Conservation (phyloP, 2,113 vertebrate species). For the Harpagus bidentatus region DNA sequence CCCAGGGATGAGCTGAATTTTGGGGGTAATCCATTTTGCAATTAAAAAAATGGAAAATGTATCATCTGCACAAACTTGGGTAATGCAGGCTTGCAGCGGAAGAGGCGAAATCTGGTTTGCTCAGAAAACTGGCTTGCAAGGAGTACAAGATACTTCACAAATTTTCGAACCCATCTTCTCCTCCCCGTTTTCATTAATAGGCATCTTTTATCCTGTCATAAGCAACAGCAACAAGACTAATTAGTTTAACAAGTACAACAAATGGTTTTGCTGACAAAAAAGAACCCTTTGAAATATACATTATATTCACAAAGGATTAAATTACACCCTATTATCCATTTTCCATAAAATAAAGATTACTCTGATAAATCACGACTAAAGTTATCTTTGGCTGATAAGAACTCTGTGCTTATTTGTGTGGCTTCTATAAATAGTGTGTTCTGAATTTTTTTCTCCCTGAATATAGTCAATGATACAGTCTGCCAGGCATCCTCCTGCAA, state of each 20-base stretch:
- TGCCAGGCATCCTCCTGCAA: slow-evolving; percentile 61
- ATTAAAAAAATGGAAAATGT: neutral
- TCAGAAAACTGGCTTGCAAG: neutral
- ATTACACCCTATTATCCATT: slow-evolving; percentile 45
- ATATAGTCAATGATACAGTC: slow-evolving; percentile 56
- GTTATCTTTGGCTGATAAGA: slow-evolving; percentile 62
- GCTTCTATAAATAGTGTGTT: slow-evolving; percentile 67
- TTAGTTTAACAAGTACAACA: slow-evolving; percentile 45
- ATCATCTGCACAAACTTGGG: neutral
- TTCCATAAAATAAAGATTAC: slow-evolving; percentile 50
- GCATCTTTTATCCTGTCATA: slow-evolving; percentile 42
- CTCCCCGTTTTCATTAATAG: neutral
- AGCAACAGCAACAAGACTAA: slow-evolving; percentile 37
- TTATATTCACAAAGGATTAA: slow-evolving; percentile 54
- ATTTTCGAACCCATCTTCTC: neutral
- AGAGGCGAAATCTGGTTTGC: neutral
- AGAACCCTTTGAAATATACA: slow-evolving; percentile 56
- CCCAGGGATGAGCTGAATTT: neutral
- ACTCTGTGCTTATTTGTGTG: slow-evolving; percentile 23
- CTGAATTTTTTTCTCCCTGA: slow-evolving; percentile 45
- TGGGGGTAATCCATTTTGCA: neutral
- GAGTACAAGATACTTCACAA: slow-evolving; percentile 29
- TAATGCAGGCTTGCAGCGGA: neutral
- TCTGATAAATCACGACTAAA: slow-evolving; percentile 63
- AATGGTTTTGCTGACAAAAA: slow-evolving; percentile 54